phyloP scores from a whole-genome alignment of 2,888 invertebrate genomes.

The Anthrax anthrax region DNA sequence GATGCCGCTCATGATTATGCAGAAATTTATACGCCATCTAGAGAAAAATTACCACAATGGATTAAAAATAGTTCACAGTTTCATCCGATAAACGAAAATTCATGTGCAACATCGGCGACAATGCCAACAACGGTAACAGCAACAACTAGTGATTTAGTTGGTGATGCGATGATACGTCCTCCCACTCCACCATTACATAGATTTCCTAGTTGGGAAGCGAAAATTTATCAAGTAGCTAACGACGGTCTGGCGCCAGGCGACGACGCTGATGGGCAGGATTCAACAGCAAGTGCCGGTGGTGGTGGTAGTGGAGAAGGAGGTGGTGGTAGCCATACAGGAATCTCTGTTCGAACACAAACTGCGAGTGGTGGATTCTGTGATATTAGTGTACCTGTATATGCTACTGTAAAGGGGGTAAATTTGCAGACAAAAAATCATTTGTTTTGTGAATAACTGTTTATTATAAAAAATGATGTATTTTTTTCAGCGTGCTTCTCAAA shows the following conservation, averaged over 20 bases:
- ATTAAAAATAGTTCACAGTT: constrained; percentile 35
- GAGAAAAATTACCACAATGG: constrained; percentile 54
- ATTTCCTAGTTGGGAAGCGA: constrained; percentile 90
- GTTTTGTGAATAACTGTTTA: constrained; percentile 2
- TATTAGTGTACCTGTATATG: constrained; percentile 87
- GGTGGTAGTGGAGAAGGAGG: constrained; percentile 40
- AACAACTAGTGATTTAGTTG: constrained; percentile 25
- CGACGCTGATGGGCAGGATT: constrained; percentile 26
- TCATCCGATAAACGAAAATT: constrained; percentile 39
- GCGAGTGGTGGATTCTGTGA: constrained; percentile 71
- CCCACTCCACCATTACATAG: constrained; percentile 86
- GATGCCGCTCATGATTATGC: constrained; percentile 71
- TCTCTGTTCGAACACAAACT: constrained; percentile 27
- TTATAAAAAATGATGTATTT: constrained; percentile 7
- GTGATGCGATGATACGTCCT: constrained; percentile 38
- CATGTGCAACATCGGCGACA: constrained; percentile 36
- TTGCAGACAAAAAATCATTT: constrained; percentile 6
- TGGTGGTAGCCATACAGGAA: constrained; percentile 22
- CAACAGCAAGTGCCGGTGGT: constrained; percentile 16
- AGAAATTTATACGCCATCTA: constrained; percentile 84
- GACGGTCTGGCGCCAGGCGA: constrained; percentile 39
- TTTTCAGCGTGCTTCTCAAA: constrained; percentile 76
- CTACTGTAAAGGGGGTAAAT: constrained; percentile 82
- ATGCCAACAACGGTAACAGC: constrained; percentile 32
- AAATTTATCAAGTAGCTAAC: constrained; percentile 76